phyloP scores from a whole-genome alignment of 2,888 invertebrate species.

The Mesorhabditis sp. region DNA sequence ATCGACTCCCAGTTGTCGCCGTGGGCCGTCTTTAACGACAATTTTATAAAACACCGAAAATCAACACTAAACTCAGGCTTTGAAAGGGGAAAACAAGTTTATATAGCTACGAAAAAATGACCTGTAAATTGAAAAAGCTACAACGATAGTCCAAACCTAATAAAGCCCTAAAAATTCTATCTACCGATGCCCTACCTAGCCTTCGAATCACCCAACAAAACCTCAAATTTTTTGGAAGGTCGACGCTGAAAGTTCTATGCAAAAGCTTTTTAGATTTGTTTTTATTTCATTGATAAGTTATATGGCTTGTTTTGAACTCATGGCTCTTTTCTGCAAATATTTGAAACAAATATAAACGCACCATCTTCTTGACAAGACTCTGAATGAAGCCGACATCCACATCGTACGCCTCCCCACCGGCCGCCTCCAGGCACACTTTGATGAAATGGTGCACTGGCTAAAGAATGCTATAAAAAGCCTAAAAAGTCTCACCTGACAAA shows the following conservation, averaged over 20 bases:
- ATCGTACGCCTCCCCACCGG: constrained; percentile 25
- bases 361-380: constrained; percentile 28
- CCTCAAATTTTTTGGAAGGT: neutral
- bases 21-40: neutral
- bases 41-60: neutral
- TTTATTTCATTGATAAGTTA: neutral
- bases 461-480: constrained; percentile 16
- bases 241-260: neutral
- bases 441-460: constrained; percentile 36
- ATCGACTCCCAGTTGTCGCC: constrained; percentile 13
- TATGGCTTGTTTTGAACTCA: neutral
- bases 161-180: too few species aligned
- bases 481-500: neutral
- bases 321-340: too few species aligned
- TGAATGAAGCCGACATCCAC: constrained; percentile 34
- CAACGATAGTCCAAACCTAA: too few species aligned
- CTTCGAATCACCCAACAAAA: too few species aligned
- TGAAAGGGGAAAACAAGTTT: neutral
- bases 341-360: neutral
- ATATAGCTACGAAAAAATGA: too few species aligned
- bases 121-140: too few species aligned
- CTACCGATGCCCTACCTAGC: too few species aligned
- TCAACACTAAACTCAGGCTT: neutral
- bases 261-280: neutral
- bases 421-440: constrained; percentile 39